Evolutionary conservation across 37 sponge, comb jelly and placozoan species (phyloP), one percentile per base, ranked within the genome.

Genomic region (Diacarnus erythraeanus): DNA sequence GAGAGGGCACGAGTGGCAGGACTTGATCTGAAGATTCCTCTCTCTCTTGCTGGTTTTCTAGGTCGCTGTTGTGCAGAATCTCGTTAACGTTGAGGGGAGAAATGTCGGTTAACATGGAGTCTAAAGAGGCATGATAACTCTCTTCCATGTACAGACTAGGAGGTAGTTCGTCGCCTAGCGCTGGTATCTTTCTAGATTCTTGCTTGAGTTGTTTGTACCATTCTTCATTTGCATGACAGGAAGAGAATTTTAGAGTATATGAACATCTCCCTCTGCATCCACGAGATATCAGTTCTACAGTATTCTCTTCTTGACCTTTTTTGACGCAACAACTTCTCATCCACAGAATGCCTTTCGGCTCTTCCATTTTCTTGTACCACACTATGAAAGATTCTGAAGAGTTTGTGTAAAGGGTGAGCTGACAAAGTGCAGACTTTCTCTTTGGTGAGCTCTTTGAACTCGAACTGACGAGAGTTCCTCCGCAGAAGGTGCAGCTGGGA

Each of bases 301-400:
- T 59, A 39, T 60, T 70, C 2, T 20, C 68, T 0, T 74, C 80
- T 20, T 61, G 69, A 0, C 83, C 88, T 61, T 75, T 64, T 40
- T 77, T 56, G 20, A 89, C 43, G 42, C 80, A 69, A 41, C 77
- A 84, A 42, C 80, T 89, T 30, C 75, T 56, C 71, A 84, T 25
- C 90, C 90, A 89, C 9, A 89, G 71, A 56, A 89, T 84, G 31
- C 90, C 90, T 39, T 89, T 89, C 1, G 90, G 90, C 51, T 75
- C 81, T 23, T 84, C 85, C 42, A 33, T 77, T 41, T 84, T 84
- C 71, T 89, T 89, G 40, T n/a, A 79, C 90, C 90, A 89, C 12
- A 89, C 85, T 20, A 89, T 76, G 57, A 89, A 89, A 2, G 84
- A 74, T 59, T 89, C 90, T 21, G 90, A 89, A 25, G 72, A 39